Evolutionary conservation across 2,888 invertebrate species (phyloP).

Genomic region (Thymelicus acteon): DNA sequence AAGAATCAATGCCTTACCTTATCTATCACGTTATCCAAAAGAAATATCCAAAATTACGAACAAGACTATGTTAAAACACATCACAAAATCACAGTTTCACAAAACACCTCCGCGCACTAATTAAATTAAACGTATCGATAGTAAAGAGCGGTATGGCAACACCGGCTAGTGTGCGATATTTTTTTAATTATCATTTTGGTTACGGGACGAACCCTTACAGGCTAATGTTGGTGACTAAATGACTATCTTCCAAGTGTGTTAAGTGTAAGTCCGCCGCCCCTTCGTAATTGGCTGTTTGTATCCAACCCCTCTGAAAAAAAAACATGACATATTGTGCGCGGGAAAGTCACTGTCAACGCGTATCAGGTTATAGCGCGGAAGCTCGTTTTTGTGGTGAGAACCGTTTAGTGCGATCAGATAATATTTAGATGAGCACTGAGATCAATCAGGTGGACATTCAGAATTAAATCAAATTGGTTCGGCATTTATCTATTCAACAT

Average conservation of each 20-base stretch:
- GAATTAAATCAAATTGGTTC: conserved; percentile 17
- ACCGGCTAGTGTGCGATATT: conserved; percentile 51
- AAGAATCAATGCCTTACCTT: conserved; percentile 41
- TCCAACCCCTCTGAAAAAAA: conserved; percentile 81
- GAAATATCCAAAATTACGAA: conserved; percentile 27
- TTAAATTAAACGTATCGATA: conserved; percentile 73
- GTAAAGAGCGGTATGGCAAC: conserved; percentile 73
- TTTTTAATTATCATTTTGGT: conserved; percentile 47
- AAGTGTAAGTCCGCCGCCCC: conserved; percentile 76
- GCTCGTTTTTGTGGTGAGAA: conserved; percentile 72
- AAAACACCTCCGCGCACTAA: conserved; percentile 68
- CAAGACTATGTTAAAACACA: conserved; percentile 53
- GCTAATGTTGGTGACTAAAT: conserved; percentile 74
- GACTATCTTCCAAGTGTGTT: conserved; percentile 72
- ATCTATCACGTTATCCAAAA: conserved; percentile 46
- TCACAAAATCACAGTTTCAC: conserved; percentile 73
- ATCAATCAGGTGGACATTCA: conserved; percentile 34
- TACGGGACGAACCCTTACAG: conserved; percentile 68
- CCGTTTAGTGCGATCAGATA: conserved; percentile 69
- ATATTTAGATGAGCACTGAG: conserved; percentile 64
- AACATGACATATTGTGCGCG: conserved; percentile 82
- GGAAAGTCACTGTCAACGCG: conserved; percentile 77
- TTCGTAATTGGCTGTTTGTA: conserved; percentile 83
- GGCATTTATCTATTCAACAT: neutral
- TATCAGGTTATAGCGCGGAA: conserved; percentile 71